Evolutionary conservation across 2,888 invertebrate species (phyloP).

Genomic region (Eupsilia transversa): DNA sequence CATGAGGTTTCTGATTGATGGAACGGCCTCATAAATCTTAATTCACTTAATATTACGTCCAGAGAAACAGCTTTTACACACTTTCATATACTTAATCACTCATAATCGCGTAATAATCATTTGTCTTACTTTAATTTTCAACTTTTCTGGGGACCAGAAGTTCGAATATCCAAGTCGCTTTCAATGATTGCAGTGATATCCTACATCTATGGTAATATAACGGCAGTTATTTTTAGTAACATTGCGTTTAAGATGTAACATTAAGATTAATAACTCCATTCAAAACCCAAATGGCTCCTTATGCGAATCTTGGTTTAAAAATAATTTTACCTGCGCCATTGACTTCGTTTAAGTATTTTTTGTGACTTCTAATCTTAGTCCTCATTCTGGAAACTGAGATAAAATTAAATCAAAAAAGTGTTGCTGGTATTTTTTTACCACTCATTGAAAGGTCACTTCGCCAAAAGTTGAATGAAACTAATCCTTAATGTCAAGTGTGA

Average conservation of each 20-base stretch:
- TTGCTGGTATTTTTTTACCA: neutral
- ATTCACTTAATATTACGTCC: conserved; percentile 1
- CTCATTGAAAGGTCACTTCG: conserved; percentile 9
- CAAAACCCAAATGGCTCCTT: conserved; percentile 23
- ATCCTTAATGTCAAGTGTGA: conserved; percentile 8
- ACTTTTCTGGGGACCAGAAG: neutral
- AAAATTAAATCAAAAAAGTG: neutral
- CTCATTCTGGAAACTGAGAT: neutral
- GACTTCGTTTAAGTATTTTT: neutral
- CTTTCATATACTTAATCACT: conserved; percentile 25
- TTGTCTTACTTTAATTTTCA: conserved; percentile 5
- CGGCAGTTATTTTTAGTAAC: conserved; percentile 10
- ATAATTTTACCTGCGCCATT: conserved; percentile 2
- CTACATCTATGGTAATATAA: too few relatives aligned
- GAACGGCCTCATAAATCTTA: conserved; percentile 10
- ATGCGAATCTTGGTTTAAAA: conserved; percentile 12
- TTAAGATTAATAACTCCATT: conserved; percentile 37
- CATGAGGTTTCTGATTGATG: neutral
- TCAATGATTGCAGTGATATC: conserved; percentile 26
- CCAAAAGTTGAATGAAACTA: conserved; percentile 38
- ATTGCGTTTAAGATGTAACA: conserved; percentile 29
- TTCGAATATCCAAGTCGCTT: conserved; percentile 16
- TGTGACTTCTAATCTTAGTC: conserved; percentile 1
- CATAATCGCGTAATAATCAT: conserved; percentile 11
- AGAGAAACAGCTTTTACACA: conserved; percentile 23